Conservation (phyloP, 2,113 vertebrate genomes). For the Tor tambroides region DNA sequence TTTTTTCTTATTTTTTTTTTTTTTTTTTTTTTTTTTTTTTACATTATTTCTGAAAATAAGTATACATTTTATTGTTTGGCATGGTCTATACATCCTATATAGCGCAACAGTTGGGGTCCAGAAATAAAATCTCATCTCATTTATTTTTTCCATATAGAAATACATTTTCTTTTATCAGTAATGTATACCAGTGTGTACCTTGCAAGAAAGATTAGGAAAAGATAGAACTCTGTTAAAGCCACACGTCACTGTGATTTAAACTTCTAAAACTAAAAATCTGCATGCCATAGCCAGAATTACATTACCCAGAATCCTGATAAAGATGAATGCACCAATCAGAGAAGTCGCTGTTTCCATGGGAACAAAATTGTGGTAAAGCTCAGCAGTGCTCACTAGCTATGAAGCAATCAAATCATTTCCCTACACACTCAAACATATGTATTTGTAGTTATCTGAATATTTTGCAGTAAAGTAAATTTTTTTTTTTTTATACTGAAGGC, state of each 20-base stretch:
- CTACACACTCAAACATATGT: background rate
- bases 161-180: background rate
- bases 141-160: background rate
- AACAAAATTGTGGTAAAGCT: background rate
- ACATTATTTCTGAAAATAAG: too few relatives aligned
- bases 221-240: background rate
- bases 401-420: background rate
- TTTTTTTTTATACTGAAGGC: background rate
- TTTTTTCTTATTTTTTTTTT: too few relatives aligned
- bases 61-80: background rate
- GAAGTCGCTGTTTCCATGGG: background rate
- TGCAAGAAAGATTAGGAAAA: background rate
- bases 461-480: background rate
- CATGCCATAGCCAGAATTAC: background rate
- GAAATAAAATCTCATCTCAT: background rate
- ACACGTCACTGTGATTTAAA: background rate
- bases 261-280: background rate
- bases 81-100: background rate
- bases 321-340: conserved; percentile 2
- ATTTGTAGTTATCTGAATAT: background rate
- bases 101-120: background rate
- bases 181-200: too few relatives aligned
- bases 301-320: background rate
- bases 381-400: background rate
- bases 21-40: too few relatives aligned